Evolutionary conservation across 2,797 vertebrate species (phyloP).

Genomic region (Urophycis tenuis): DNA sequence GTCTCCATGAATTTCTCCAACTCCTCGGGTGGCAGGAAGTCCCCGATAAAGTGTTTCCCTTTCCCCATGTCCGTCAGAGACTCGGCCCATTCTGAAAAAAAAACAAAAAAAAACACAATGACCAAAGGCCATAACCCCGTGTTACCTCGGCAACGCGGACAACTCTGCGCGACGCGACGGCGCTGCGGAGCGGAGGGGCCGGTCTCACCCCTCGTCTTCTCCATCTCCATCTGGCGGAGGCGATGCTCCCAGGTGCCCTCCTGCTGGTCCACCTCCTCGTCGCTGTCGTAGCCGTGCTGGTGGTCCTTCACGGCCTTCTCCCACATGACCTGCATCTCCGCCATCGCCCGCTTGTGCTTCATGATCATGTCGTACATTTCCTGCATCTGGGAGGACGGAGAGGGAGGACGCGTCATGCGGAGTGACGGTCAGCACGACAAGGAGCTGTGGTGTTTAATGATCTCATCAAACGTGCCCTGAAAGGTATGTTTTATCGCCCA

Average conservation of each 20-base stretch:
- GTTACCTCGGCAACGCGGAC: background rate
- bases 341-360: conserved; percentile 95
- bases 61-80: conserved; percentile 97
- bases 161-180: background rate
- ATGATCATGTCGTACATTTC: conserved; percentile 99
- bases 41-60: conserved; percentile 97
- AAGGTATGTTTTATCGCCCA: background rate
- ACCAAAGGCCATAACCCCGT: background rate
- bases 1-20: conserved; percentile 99
- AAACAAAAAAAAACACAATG: background rate
- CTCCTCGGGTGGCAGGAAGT: conserved; percentile 94
- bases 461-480: background rate
- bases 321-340: conserved; percentile 97
- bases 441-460: background rate
- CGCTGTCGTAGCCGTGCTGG: conserved; percentile 94
- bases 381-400: conserved; percentile 82
- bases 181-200: background rate
- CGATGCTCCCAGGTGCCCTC: conserved; percentile 95
- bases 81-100: conserved; percentile 88
- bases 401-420: background rate
- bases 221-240: conserved; percentile 96
- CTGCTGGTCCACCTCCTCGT: conserved; percentile 87
- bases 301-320: conserved; percentile 89
- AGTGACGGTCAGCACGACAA: background rate
- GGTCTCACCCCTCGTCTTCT: conserved; percentile 85